Evolutionary conservation across 2,888 invertebrate genomes (phyloP), one percentile per base, ranked within the genome.

Genomic region (Agonopterix heracliana): DNA sequence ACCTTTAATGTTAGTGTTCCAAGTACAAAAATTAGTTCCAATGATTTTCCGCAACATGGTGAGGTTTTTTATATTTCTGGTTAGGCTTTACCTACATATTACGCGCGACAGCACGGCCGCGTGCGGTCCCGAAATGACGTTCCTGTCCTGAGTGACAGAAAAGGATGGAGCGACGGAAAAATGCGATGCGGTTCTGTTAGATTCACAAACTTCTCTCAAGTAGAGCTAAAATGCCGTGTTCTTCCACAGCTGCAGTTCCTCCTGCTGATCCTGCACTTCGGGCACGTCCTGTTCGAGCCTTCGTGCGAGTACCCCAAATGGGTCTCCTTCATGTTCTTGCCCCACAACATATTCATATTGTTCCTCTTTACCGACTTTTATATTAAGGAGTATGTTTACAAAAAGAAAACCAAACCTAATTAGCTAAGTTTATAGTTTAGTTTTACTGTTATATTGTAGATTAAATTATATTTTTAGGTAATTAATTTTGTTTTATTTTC

Each of bases 281-380:
- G 87, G 0, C 89, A 90, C 64, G 70, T 91, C 52, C 51, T 90
- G 13, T 89, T 91, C 73, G 78, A 82, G 60, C 81, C 90, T 0
- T 84, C 90, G 47, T 94, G 94, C 68, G 85, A 78, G 13, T 93
- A 91, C 65, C 93, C 93, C 9, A 90, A 89, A 56, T 90, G 90
- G 87, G 76, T 90, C 0, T 82, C 89, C 0, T 79, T 89, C 46
- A 50, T 91, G 45, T 89, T 92, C 59, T 72, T 93, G 36, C 91
- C 92, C 0, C 94, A 94, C 71, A 93, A 93, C 68, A 68, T 91
- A 46, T 91, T 93, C 62, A 93, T 94, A 82, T 75, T 93, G 7
- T 71, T 90, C 52, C 75, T 94, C 35, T 94, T 94, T 71, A 75
- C 83, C 7, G 92, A 94, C 59, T 94, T 94, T 68, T 94, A 94